Evolutionary conservation across 30 jellyfish, hydroid and myxozoan genomes (phyloP).

Genomic region (Pelagia noctiluca): DNA sequence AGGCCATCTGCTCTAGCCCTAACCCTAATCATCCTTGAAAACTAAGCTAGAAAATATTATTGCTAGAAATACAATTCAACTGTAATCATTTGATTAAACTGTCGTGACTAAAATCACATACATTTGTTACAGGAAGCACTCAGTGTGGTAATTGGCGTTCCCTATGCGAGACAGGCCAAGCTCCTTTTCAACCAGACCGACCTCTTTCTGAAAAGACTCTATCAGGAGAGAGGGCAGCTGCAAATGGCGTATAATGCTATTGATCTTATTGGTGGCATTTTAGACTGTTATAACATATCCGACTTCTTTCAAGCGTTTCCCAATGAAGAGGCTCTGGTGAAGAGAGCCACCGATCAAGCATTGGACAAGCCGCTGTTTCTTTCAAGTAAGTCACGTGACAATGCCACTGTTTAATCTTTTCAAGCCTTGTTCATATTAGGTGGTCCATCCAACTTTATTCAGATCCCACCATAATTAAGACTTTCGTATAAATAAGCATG

Average conservation of each 20-base stretch:
- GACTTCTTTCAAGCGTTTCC: conserved; percentile 67
- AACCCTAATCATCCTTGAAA: too few relatives aligned
- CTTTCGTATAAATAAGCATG: too few relatives aligned
- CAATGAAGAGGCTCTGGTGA: conserved; percentile 65
- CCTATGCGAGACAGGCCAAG: not conserved
- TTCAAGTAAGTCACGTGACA: conserved; percentile 59
- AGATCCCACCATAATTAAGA: too few relatives aligned
- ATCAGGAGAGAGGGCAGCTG: conserved; percentile 43
- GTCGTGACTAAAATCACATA: too few relatives aligned
- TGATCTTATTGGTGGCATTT: conserved; percentile 37
- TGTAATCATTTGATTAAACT: too few relatives aligned
- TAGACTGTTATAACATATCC: conserved; percentile 69
- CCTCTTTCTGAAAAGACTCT: conserved; percentile 7
- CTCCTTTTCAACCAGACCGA: conserved; percentile 38
- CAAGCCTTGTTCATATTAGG: too few relatives aligned
- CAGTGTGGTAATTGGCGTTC: conserved; percentile 19
- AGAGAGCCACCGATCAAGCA: conserved; percentile 72
- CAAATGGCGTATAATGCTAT: conserved; percentile 29
- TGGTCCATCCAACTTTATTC: too few relatives aligned
- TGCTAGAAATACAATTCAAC: too few relatives aligned
- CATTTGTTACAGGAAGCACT: not conserved
- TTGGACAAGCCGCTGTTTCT: conserved; percentile 71
- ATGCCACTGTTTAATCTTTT: not conserved
- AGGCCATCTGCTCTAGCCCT: too few relatives aligned
- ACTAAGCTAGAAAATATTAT: too few relatives aligned